Conservation (phyloP, 2,888 invertebrate genomes). For the Lithophane ornitopus region DNA sequence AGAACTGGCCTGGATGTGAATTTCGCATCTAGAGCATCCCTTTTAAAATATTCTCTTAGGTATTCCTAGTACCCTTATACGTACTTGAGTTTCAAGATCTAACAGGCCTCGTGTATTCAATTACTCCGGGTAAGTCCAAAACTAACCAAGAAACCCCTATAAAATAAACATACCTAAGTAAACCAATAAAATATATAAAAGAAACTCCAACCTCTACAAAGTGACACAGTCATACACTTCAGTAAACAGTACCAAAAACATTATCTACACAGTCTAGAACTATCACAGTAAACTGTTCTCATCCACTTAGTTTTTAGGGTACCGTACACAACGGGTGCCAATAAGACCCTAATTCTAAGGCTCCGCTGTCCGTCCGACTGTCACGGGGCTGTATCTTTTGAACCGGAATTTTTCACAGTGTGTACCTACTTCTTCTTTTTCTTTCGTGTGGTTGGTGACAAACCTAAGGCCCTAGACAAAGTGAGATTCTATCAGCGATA, state of each 20-base stretch:
- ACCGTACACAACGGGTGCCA: neutral
- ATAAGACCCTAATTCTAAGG: no score
- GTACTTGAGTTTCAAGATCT: neutral
- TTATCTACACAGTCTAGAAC: constrained; percentile 5
- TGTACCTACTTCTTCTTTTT: no score
- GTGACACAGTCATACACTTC: constrained; percentile 4
- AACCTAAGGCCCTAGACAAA: no score
- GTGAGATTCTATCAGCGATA: no score
- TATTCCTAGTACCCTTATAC: neutral
- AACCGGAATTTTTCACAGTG: neutral
- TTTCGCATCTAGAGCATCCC: no score
- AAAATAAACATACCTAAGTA: constrained; percentile 1
- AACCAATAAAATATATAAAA: constrained; percentile 36
- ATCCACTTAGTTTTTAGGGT: constrained; percentile 17
- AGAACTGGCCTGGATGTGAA: neutral
- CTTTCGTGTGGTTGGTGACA: no score
- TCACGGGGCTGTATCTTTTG: neutral
- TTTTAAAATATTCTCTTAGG: neutral
- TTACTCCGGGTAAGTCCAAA: neutral
- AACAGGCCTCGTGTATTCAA: neutral
- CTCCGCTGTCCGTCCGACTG: neutral
- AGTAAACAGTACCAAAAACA: constrained; percentile 21
- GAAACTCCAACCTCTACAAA: constrained; percentile 6
- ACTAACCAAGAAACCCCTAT: constrained; percentile 5
- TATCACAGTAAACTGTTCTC: constrained; percentile 20